Percentiles rank a stretch among this genome's conserved stretches.
phyloP scores from a whole-genome alignment of 2,797 vertebrate genomes.

The Antennarius maculatus region DNA sequence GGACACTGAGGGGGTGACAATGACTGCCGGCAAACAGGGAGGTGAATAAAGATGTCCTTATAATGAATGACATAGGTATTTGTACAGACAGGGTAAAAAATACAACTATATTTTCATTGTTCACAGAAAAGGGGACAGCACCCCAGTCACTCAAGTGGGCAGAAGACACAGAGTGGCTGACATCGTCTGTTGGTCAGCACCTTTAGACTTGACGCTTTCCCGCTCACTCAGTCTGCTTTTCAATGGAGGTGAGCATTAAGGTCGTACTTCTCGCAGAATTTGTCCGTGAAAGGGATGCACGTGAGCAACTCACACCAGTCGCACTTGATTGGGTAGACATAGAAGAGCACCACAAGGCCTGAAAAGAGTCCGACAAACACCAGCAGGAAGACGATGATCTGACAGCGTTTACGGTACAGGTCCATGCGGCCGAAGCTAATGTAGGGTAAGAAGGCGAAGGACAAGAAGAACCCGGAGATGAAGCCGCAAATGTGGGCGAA shows the following conservation, averaged over 20 bases:
- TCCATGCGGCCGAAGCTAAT: slow-evolving; percentile 97
- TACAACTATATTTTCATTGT: slow-evolving; percentile 73
- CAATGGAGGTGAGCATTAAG: slow-evolving; percentile 97
- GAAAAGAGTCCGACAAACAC: slow-evolving; percentile 95
- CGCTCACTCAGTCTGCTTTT: slow-evolving; percentile 47
- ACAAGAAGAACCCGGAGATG: slow-evolving; percentile 96
- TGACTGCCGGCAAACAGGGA: slow-evolving; percentile 56
- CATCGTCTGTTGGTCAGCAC: slow-evolving; percentile 28
- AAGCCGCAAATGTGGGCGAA: slow-evolving; percentile 97
- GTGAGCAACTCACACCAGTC: slow-evolving; percentile 98
- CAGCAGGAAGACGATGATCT: slow-evolving; percentile 94
- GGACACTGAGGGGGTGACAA: slow-evolving; percentile 66
- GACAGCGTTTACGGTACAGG: slow-evolving; percentile 96
- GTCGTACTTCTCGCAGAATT: slow-evolving; percentile 99
- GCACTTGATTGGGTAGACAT: slow-evolving; percentile 94
- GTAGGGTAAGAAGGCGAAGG: slow-evolving; percentile 97
- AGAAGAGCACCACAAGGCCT: slow-evolving; percentile 94
- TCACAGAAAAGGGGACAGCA: slow-evolving; percentile 62
- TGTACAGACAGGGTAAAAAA: slow-evolving; percentile 74
- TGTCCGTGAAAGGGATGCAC: slow-evolving; percentile 99
- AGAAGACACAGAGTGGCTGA: slow-evolving; percentile 35
- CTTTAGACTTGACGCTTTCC: slow-evolving; percentile 52
- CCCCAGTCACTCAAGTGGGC: slow-evolving; percentile 26
- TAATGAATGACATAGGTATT: slow-evolving; percentile 65
- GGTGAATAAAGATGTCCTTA: slow-evolving; percentile 55